These are phyloP conservation scores for Ochropacha duplaris DNA, from an alignment of 2,888 invertebrate species.

Conservation along the genomic window DNA sequence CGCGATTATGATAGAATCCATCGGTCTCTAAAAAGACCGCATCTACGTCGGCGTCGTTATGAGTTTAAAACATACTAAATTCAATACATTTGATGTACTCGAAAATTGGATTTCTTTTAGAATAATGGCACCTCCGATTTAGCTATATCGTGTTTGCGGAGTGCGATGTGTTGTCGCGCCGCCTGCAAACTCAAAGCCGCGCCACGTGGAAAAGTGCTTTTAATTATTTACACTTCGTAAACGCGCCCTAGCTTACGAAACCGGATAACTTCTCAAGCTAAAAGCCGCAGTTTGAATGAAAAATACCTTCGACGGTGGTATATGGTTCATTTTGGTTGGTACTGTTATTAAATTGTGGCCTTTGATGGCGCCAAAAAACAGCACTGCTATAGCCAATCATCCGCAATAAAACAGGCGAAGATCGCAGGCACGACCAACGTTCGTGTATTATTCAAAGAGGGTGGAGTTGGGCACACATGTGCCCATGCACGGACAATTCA, in stretches of 20 bases:
- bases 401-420: constrained; percentile 66
- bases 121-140: not conserved
- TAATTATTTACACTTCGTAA: constrained; percentile 71
- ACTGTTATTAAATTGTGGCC: constrained; percentile 41
- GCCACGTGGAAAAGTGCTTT: constrained; percentile 63
- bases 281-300: constrained; percentile 10
- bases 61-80: too few species aligned
- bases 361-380: constrained; percentile 35
- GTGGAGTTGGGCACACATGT: constrained; percentile 62
- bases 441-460: constrained; percentile 71
- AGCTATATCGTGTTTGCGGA: constrained; percentile 14
- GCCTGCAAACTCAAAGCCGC: constrained; percentile 10
- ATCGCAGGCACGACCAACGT: constrained; percentile 57
- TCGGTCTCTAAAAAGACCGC: too few species aligned
- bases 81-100: not conserved
- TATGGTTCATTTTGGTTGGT: too few species aligned
- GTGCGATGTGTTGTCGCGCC: constrained; percentile 16
- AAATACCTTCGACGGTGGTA: constrained; percentile 23
- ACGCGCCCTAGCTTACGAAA: constrained; percentile 43
- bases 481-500: constrained; percentile 62
- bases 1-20: too few species aligned
- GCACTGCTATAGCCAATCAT: constrained; percentile 61
- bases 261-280: constrained; percentile 33
- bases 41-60: too few species aligned
- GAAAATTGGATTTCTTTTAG: not conserved